Evolutionary conservation across 2,113 vertebrate genomes (phyloP).

Genomic region (Fulmarus glacialis): DNA sequence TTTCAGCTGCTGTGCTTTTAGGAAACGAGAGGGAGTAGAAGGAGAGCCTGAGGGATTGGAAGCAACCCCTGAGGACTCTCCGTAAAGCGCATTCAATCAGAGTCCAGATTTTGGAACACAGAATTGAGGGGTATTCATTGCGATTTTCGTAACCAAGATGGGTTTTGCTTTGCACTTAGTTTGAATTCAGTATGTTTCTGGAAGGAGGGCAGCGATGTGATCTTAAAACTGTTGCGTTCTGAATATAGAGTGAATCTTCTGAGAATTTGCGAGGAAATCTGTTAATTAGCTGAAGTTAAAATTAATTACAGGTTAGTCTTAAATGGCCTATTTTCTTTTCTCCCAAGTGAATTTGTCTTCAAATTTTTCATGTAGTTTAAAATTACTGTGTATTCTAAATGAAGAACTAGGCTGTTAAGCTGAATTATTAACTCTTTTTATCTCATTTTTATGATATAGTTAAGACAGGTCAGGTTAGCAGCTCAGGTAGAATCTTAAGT

Average conservation of each 20-base stretch:
- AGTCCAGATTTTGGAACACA: neutral
- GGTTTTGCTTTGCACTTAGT: neutral
- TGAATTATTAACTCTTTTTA: neutral
- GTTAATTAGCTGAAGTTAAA: conserved; percentile 48
- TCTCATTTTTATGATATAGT: neutral
- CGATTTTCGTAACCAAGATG: neutral
- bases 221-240: neutral
- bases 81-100: neutral
- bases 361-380: neutral
- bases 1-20: neutral
- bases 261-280: conserved; percentile 31
- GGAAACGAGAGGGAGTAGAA: neutral
- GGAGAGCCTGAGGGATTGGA: neutral
- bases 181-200: neutral
- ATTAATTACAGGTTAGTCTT: conserved; percentile 58
- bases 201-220: accelerated
- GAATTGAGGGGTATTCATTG: neutral
- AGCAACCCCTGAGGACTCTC: neutral
- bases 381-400: conserved; percentile 11
- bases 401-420: neutral
- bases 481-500: neutral
- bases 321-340: conserved; percentile 14
- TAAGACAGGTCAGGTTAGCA: neutral
- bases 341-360: conserved; percentile 16
- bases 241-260: neutral